A percentile compares a stretch with the other conserved stretches of the same genome.
Conservation (phyloP, 1,140 invertebrate species). For the Drosophila neocordata region DNA sequence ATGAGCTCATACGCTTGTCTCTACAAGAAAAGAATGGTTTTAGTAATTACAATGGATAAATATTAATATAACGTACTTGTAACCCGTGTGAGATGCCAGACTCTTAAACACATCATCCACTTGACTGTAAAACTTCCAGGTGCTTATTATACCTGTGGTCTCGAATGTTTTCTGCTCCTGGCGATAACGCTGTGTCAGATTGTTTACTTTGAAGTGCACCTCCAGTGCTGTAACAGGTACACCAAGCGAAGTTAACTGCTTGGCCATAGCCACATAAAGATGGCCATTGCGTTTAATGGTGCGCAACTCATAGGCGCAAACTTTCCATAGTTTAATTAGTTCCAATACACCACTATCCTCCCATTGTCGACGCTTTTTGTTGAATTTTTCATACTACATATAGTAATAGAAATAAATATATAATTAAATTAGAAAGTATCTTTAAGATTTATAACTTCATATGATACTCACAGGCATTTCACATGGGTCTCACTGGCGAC, state of each 20-base stretch:
- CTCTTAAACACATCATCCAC: conserved; percentile 82
- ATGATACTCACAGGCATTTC: conserved; percentile 79
- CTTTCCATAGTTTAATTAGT: conserved; percentile 82
- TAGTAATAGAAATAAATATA: background rate
- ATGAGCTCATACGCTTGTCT: conserved; percentile 82
- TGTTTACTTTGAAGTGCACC: conserved; percentile 82
- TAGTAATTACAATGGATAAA: background rate
- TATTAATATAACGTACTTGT: conserved; percentile 57
- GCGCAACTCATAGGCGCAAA: conserved; percentile 82
- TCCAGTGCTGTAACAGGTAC: conserved; percentile 79
- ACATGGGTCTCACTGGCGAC: conserved; percentile 80
- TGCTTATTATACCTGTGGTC: conserved; percentile 79
- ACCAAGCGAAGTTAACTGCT: conserved; percentile 73
- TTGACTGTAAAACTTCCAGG: conserved; percentile 81
- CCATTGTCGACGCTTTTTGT: conserved; percentile 82
- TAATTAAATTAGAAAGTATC: background rate
- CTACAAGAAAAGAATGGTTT: conserved; percentile 27
- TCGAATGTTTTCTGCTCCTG: conserved; percentile 81
- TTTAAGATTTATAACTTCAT: background rate
- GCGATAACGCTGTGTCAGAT: conserved; percentile 79
- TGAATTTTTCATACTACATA: conserved; percentile 82
- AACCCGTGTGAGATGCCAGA: conserved; percentile 75
- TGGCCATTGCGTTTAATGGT: conserved; percentile 82
- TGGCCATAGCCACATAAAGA: conserved; percentile 82
- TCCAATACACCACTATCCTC: conserved; percentile 82